Conservation (phyloP, 2,113 vertebrate genomes). For the Myiopsitta monachus region DNA sequence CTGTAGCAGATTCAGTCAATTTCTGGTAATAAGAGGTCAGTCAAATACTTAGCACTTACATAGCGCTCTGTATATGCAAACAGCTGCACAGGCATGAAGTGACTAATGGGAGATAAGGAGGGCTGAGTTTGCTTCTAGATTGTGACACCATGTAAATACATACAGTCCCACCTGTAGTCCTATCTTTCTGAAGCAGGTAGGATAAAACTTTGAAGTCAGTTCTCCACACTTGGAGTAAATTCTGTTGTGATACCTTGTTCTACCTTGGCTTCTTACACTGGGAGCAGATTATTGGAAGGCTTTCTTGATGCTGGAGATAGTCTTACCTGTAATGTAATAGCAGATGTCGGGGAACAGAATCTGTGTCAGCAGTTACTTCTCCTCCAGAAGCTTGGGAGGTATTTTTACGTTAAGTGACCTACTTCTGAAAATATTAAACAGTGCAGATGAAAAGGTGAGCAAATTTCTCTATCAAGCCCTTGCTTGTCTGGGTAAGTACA, state of each 20-base stretch:
- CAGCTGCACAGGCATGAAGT: neutral
- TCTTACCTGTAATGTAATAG: neutral
- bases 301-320: neutral
- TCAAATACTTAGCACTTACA: neutral
- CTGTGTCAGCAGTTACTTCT: slow-evolving; percentile 9
- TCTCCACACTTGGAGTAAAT: neutral
- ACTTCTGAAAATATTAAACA: neutral
- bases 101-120: neutral
- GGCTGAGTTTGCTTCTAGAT: neutral
- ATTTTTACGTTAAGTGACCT: neutral
- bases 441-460: neutral
- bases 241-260: neutral
- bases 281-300: neutral
- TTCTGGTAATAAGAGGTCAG: neutral
- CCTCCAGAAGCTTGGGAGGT: neutral
- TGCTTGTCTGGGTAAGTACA: neutral
- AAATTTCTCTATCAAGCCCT: neutral
- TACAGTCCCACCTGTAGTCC: neutral
- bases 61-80: neutral
- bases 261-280: neutral
- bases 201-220: neutral
- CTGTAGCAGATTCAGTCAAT: neutral
- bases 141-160: neutral
- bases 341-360: neutral
- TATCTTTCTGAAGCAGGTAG: neutral